Base-by-base conservation (phyloP, 2,113 vertebrate species). In the Leptocoma aspasia region DNA sequence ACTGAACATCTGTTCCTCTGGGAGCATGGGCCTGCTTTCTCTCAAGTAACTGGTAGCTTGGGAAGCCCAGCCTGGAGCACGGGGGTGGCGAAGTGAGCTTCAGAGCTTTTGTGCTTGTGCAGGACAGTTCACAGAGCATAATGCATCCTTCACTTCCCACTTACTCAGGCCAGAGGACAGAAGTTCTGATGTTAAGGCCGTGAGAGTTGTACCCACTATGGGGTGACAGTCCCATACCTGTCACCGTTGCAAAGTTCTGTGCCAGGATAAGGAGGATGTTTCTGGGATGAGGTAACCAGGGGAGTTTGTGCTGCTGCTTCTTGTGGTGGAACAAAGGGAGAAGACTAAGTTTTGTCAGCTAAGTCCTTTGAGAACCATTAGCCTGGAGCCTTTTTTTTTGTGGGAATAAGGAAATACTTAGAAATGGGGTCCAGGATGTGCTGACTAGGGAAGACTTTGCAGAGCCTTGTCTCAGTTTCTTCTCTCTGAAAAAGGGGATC, bases 181-280 rank as follows among this genome's bases (percentile, higher is more conserved):
- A 65, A 23, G 14, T 70, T 63, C 22, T 61, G 42, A 35, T 0
- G 0, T 44, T 42, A 27, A 73, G 23, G n/a, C 8, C 4, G 65
- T 60, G 53, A 45, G 31, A 73, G 12, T 28, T 60, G 13, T 64
- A 37, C 31, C 50, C 4, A 5, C 16, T 22, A 53, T 11, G 22
- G 15, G 12, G 16, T 64, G 20, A 11, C 44, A 60, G 37, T 65
- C 11, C 24, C 3, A 0, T 44, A 13, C 21, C 16, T 33, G 54
- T 33, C 53, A 72, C 11, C 19, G 85, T 45, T 5, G 19, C 23
- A 57, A 41, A 82, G 26, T 41, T 94, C 53, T 27, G 4, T 3
- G 2, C 26, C 12, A 30, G 63, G 15, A 53, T 26, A 13, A 82
- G 22, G 37, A 76, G 10, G 14, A 11, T 2, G 1, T 56, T 92